phyloP scores from a whole-genome alignment of 1,140 invertebrate genomes.

The Trinorchestia longiramus region DNA sequence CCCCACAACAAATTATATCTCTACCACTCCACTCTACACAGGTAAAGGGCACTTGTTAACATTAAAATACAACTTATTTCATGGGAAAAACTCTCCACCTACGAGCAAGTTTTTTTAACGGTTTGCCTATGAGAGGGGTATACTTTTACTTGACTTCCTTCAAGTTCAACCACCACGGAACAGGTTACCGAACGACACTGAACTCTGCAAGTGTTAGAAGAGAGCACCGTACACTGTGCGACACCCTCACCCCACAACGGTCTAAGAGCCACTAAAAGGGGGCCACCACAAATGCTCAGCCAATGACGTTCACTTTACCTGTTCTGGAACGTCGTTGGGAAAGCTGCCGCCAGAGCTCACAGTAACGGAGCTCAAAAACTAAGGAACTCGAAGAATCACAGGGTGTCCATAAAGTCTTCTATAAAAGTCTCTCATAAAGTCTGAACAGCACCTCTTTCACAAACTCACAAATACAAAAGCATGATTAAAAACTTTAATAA shows the following conservation, averaged over 20 bases:
- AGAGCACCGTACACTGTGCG: not conserved
- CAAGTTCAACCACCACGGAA: not conserved
- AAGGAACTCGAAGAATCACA: not conserved
- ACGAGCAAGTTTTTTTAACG: not conserved
- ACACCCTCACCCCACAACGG: not conserved
- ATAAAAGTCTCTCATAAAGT: too few species aligned
- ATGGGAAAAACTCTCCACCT: not conserved
- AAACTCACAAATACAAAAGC: too few species aligned
- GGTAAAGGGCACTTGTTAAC: not conserved
- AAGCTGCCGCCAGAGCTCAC: not conserved
- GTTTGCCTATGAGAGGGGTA: not conserved
- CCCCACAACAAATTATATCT: not conserved
- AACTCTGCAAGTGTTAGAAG: conserved; percentile 8
- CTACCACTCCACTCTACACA: not conserved
- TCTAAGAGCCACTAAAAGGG: not conserved
- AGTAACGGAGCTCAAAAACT: not conserved
- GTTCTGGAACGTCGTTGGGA: not conserved
- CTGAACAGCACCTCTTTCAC: too few species aligned
- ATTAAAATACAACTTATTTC: not conserved
- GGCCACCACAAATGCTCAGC: not conserved
- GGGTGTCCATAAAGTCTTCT: too few species aligned
- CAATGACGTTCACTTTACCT: not conserved
- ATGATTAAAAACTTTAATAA: too few species aligned
- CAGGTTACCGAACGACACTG: not conserved
- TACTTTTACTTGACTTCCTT: not conserved